Base-by-base conservation (phyloP, 2,113 vertebrate species). In the Misgurnus mizolepis region DNA sequence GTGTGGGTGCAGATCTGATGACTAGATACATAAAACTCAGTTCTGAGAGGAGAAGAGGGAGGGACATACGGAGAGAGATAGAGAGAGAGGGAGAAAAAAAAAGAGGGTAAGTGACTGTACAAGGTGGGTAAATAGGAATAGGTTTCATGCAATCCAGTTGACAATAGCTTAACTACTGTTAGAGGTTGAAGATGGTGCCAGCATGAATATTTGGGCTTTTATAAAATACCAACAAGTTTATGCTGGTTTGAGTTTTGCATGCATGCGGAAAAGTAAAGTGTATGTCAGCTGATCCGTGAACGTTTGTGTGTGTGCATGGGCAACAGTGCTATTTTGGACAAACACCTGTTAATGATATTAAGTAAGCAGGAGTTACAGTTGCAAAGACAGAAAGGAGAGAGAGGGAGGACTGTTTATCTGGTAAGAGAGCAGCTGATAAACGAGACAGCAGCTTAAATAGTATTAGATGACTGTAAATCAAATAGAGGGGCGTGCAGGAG, bases 331-430 rank as follows among this genome's bases (percentile, higher is more conserved):
- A 94, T 94, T 94, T 93, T 87, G 15, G 89, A 91, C 87, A 84
- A 81, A 85, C 93, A 93, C 92, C 93, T 93, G 92, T 93, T 93
- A 93, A 93, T 91, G 90, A 92, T 90, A 91, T 93, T 91, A 93
- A 91, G 86, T 88, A 71, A 72, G 82, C 64, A 64, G 73, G 82
- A 77, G 76, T 81, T 76, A 60, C 17, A 40, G 7, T 61, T 60
- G 65, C 56, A 53, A 70, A 65, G 47, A 41, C 12, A 64, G 66
- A 55, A 18, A 62, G 45, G 47, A 53, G 43, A 67, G 73, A 61
- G 67, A 66, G 64, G 61, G 45, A 69, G 56, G 47, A 17, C 67
- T 61, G 74, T 85, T 75, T 75, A 62, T 50, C 18, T 50, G 43
- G 76, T 2, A 18, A 66, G 4, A 58, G 7, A 17, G 14, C 4